Evolutionary conservation across 2,888 invertebrate genomes (phyloP).

Genomic region (Tachina lurida): DNA sequence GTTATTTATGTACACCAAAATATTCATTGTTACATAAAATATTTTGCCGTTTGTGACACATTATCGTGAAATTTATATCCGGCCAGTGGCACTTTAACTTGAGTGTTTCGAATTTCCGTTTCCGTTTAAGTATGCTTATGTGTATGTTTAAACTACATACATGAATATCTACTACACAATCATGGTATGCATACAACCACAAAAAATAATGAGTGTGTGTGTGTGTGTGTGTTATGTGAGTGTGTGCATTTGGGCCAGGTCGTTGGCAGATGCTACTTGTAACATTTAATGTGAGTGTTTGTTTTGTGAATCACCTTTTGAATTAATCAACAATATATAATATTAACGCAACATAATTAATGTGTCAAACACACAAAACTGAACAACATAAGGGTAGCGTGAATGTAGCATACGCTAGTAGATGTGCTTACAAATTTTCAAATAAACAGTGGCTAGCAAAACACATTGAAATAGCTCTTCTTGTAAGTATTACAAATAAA

Average conservation of each 20-base stretch:
- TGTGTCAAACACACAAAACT: slow-evolving; percentile 59
- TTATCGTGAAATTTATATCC: slow-evolving; percentile 69
- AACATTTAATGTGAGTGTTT: slow-evolving; percentile 13
- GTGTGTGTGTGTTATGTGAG: not conserved
- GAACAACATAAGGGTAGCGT: not conserved
- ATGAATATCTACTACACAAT: too few species aligned
- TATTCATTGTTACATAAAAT: slow-evolving; percentile 44
- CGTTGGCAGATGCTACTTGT: not conserved
- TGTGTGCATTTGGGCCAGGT: not conserved
- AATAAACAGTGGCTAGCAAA: not conserved
- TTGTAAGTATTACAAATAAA: too few species aligned
- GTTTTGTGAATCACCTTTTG: slow-evolving; percentile 64
- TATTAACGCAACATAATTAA: slow-evolving; percentile 69
- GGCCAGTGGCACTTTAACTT: slow-evolving; percentile 69
- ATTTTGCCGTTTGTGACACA: slow-evolving; percentile 66
- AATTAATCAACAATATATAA: slow-evolving; percentile 71
- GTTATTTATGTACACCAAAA: not conserved
- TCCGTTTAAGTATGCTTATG: slow-evolving; percentile 59
- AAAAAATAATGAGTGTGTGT: not conserved
- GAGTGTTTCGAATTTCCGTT: slow-evolving; percentile 72
- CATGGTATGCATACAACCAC: slow-evolving; percentile 24
- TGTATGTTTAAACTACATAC: not conserved
- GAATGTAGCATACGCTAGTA: not conserved
- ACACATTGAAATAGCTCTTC: not conserved
- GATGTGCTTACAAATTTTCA: not conserved